phyloP scores from a whole-genome alignment of 2,113 vertebrate genomes.

The Phaethornis superciliosus region DNA sequence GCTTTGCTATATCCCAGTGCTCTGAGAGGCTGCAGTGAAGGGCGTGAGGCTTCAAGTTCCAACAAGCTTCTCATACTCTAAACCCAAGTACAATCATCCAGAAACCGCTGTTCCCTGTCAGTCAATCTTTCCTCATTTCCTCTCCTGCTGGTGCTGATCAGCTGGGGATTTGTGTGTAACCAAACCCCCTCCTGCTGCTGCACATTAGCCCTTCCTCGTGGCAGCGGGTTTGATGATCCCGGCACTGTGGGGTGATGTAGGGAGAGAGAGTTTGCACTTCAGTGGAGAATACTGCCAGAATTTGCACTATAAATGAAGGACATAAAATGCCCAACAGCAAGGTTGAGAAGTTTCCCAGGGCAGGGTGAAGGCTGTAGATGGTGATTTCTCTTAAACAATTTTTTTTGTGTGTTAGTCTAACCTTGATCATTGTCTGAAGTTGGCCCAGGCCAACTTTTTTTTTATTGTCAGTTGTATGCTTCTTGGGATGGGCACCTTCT shows the following conservation, averaged over 20 bases:
- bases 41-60: neutral
- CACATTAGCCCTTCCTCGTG: neutral
- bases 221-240: neutral
- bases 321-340: conserved; percentile 1
- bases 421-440: conserved; percentile 43
- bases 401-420: conserved; percentile 1
- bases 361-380: neutral
- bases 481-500: conserved; percentile 41
- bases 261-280: neutral
- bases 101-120: conserved; percentile 59
- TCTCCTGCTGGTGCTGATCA: conserved; percentile 68
- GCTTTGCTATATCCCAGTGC: neutral
- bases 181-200: conserved; percentile 55
- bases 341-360: conserved; percentile 44
- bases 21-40: neutral
- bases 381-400: neutral
- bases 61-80: conserved; percentile 30
- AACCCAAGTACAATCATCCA: conserved; percentile 35
- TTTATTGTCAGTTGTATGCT: neutral
- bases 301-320: conserved; percentile 17
- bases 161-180: conserved; percentile 70
- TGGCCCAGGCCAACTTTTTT: conserved; percentile 8
- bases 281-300: neutral
- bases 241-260: neutral
- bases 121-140: conserved; percentile 63